Base-by-base conservation (phyloP, 2,113 vertebrate species). In the Brachypteracias leptosomus region DNA sequence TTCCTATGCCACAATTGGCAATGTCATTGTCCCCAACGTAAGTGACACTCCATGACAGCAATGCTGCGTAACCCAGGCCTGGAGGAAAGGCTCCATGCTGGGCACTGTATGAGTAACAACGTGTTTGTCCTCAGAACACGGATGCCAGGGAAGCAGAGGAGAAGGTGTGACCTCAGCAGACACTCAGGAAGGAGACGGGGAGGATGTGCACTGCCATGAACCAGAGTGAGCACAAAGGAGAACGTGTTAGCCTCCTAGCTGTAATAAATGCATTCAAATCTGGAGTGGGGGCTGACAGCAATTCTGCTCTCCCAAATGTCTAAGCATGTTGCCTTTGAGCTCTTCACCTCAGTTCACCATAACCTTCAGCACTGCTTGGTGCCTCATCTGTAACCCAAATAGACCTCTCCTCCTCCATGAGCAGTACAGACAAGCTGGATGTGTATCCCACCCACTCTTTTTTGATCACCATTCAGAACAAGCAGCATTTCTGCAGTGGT, bases 91-190 rank as follows among this genome's bases (percentile, higher is more conserved):
- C 49, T 70, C 8, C 1, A 25, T 5, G 57, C 88, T 49, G 55
- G n/a, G 78, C 0, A 0, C 76, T 31, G 28, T 24, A 3, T 0
- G 0, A 49, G 28, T 25, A 90, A 4, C n/a, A 1, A n/a, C 18
- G 12, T 3, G n/a, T 8, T 83, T 3, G 0, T 58, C 40, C 55
- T 59, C 13, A 1, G 24, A 95, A 51, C 0, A 1, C 0, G 0
- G 44, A 57, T 47, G 67, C 13, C 3, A 4, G 25, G 36, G 55
- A 55, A 92, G 59, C 40, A 81, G 57, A 42, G 59, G 74, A 88
- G 93, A 57, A 57, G 81, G 28, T 52, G 68, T 57, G 65, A 78
- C 81, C 85, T 70, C 77, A 93, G 76, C 61, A 95, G 77, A 80
- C 31, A 8, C 68, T 89, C 7, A 1, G 73, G 81, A 21, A 66